Base-by-base conservation (phyloP, 2,113 vertebrate genomes). In the Amphilophus citrinellus region DNA sequence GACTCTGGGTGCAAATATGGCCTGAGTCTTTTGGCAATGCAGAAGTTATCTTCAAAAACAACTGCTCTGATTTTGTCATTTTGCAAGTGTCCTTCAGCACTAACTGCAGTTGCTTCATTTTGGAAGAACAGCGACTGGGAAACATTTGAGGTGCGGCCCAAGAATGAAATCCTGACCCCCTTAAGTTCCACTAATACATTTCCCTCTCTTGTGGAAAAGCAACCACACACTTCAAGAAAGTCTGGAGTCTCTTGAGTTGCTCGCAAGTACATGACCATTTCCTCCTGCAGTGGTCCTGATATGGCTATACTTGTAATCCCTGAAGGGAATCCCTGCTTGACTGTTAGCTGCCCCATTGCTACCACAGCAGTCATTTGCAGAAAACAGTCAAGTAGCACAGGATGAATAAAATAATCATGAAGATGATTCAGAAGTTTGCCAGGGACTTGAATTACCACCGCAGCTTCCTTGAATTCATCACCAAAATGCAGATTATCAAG, bases 221-320 rank as follows among this genome's bases (percentile, higher is more conserved):
- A 95, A 15, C 97, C 97, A 84, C 97, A 98, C 9, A 97, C 95
- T 56, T 98, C 96, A 32, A 96, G 89, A 71, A 87, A 94, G 68
- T 95, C 95, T 15, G 93, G 71, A 47, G 87, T 94, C 37, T 92
- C 94, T 65, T 93, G 87, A 60, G 93, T 96, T 58, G 89, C 85
- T 92, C 94, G 95, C 85, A 97, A 86, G 84, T 98, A 98, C 60
- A 98, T 91, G 82, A 97, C 61, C 97, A 98, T 97, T 79, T 97
- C 92, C 80, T 96, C 92, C 88, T 97, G 93, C 57, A 97, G 83
- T 0, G 96, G 94, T 22, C 90, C 93, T 61, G 95, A 93, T 57
- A 97, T 89, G 24, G 90, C 88, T 42, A 98, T 84, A 66, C 96
- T 96, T 39, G 94, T 95, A 73, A 98, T 96, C 1, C 91, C 93